Evolutionary conservation across 2,113 vertebrate genomes (phyloP), one percentile per base, ranked within the genome.

Genomic region (Melozone crissalis): DNA sequence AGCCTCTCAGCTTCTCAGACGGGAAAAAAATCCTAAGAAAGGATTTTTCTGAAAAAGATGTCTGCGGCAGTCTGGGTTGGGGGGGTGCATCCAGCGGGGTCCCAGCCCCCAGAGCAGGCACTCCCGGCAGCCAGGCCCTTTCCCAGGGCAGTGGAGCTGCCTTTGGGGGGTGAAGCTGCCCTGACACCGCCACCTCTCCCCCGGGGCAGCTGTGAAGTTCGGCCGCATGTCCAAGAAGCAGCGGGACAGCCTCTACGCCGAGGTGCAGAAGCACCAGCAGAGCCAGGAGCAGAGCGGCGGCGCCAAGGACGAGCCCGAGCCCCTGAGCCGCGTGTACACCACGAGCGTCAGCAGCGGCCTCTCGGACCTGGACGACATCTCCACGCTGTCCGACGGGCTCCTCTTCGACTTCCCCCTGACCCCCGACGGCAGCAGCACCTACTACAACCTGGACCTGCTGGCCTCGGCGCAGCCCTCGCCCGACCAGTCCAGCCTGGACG

Each of bases 171-270:
- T 10, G 4, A 31, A n/a, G 57, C 52, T 13, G 57, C 85, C 66
- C 52, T 95, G 71, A 96, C 30, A 0, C 1, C 0, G 22, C 37
- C 4, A 2, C 20, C 0, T 91, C 59, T 72, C 77, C 67, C 49
- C 49, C 0, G 72, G 39, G 86, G 37, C 96, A 99, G 99, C 99
- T 10, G 99, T 99, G 91, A 99, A 99, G 95, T 99, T 99, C 5
- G 99, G 99, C n/a, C 98, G 99, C 82, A 99, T 99, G 99, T 99
- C 99, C 6, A 99, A 99, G 96, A 99, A 99, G 96, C 99, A 99
- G 96, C 98, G 99, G 9, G 99, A 99, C 98, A 99, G 98, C 93
- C 98, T 99, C 31, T 99, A 99, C 1, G 99, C 98, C 1, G 99
- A 99, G 97, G 99, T 99, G 61, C 99, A 99, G 98, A 99, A 98